A percentile compares a stretch with the other conserved stretches of the same genome.
Conservation (phyloP, 2,888 invertebrate species). For the Aphrophora alni region DNA sequence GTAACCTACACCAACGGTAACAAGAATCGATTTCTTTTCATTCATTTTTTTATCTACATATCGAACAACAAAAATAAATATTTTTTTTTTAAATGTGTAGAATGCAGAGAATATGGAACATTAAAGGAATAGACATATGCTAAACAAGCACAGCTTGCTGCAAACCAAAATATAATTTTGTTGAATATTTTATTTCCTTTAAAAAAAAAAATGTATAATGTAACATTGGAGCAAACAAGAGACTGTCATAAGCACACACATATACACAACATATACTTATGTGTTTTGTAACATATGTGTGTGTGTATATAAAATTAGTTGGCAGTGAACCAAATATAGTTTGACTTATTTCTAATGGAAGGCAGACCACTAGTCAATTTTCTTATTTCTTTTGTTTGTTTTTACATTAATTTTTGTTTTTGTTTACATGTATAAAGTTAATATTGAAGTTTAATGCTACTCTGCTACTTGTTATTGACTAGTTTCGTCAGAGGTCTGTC, state of each 20-base stretch:
- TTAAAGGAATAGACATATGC: conserved; percentile 4
- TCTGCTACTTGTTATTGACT: conserved; percentile 3
- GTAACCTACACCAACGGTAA: conserved; percentile 16
- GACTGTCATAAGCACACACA: conserved; percentile 19
- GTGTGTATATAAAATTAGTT: not conserved
- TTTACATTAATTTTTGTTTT: not conserved
- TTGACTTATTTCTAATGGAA: not conserved
- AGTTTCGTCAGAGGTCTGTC: not conserved
- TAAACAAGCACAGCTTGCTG: not conserved
- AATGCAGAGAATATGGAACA: not conserved
- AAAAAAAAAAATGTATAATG: conserved; percentile 4
- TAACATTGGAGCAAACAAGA: conserved; percentile 34
- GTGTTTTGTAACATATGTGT: not conserved
- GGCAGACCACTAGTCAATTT: not conserved
- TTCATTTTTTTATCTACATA: conserved; percentile 9
- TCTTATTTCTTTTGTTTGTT: not conserved
- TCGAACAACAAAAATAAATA: not conserved
- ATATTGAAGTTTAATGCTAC: not conserved
- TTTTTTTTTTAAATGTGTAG: conserved; percentile 2
- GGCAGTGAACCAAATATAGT: not conserved
- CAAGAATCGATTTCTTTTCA: not conserved
- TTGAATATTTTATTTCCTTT: not conserved
- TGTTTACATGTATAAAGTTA: not conserved
- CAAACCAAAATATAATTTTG: conserved; percentile 6
- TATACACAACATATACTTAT: not conserved